These are phyloP conservation scores for Cistogaster globosa DNA, from an alignment of 2,888 invertebrate genomes.

Conservation along the genomic window DNA sequence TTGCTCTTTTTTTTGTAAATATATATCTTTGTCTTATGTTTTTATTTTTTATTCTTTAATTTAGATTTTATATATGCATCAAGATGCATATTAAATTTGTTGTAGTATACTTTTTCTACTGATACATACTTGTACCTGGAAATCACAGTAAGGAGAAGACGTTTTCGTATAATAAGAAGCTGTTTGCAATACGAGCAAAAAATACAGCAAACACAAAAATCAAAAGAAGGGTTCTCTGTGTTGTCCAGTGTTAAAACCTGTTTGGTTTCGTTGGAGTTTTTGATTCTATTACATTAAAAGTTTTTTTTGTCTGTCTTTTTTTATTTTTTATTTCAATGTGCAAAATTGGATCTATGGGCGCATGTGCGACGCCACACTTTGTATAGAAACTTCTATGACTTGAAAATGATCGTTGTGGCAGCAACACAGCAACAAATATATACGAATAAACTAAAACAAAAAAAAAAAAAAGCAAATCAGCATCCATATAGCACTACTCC, in stretches of 20 bases:
- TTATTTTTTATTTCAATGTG: conserved; percentile 54
- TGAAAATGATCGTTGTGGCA: conserved; percentile 65
- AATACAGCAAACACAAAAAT: conserved; percentile 1
- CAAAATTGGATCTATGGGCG: conserved; percentile 70
- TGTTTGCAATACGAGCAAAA: conserved; percentile 46
- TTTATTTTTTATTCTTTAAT: conserved; percentile 23
- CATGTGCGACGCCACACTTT: conserved; percentile 70
- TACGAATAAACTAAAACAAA: conserved; percentile 14
- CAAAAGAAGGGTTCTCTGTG: conserved; percentile 57
- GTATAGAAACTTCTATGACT: conserved; percentile 54
- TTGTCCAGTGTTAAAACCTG: conserved; percentile 68
- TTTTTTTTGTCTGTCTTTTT: conserved; percentile 30
- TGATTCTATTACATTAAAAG: conserved; percentile 58
- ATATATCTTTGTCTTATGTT: conserved; percentile 24
- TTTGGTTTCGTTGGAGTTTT: conserved; percentile 62
- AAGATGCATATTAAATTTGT: conserved; percentile 71
- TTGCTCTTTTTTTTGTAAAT: conserved; percentile 4
- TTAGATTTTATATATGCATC: conserved; percentile 62
- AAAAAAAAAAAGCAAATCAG: conserved; percentile 33
- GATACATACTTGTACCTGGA: conserved; percentile 47
- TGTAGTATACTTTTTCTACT: conserved; percentile 22
- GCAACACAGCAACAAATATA: conserved; percentile 4
- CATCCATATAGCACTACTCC: conserved; percentile 31
- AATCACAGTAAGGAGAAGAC: conserved; percentile 61
- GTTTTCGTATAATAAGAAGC: conserved; percentile 55